Conservation (phyloP, 2,113 vertebrate species). For the Scalopus aquaticus region DNA sequence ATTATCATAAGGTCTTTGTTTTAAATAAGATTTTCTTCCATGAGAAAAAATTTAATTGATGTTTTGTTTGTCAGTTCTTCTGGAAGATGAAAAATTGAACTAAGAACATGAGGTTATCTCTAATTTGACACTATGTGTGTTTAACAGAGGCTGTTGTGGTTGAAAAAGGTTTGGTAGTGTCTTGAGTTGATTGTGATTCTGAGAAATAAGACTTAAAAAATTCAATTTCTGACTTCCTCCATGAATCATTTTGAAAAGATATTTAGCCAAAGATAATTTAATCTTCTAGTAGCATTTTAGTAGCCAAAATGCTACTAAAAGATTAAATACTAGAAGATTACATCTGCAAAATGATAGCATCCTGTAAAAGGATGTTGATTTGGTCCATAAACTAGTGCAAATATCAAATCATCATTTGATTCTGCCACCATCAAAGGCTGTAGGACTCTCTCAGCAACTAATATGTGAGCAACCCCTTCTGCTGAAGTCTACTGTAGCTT, state of each 20-base stretch:
- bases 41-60: conserved; percentile 22
- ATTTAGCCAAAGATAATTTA: neutral
- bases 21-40: conserved; percentile 41
- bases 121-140: neutral
- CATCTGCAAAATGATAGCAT: neutral
- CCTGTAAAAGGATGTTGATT: neutral
- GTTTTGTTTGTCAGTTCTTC: neutral
- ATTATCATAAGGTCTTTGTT: neutral
- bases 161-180: neutral
- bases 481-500: neutral
- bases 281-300: too few relatives aligned
- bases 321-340: neutral
- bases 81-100: conserved; percentile 17
- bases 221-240: neutral
- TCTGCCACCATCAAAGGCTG: neutral
- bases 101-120: neutral
- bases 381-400: neutral
- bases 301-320: conserved; percentile 23
- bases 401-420: neutral
- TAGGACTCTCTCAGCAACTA: neutral
- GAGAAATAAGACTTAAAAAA: neutral
- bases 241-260: conserved; percentile 38
- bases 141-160: neutral
- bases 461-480: neutral
- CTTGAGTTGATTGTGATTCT: neutral